Evolutionary conservation across 2,888 invertebrate genomes (phyloP).

Genomic region (Neria commutata): DNA sequence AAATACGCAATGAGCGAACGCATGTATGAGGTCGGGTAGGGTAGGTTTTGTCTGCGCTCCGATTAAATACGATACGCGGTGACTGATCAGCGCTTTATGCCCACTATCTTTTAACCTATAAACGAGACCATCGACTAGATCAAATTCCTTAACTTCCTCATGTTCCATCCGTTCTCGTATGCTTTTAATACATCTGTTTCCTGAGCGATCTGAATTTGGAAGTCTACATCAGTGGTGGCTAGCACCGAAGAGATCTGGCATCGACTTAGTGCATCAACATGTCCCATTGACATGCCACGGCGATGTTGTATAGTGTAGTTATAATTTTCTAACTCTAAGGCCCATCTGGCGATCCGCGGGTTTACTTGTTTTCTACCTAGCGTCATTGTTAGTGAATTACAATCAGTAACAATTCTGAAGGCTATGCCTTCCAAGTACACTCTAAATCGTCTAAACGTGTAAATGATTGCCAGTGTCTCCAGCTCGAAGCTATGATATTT

Average conservation of each 20-base stretch:
- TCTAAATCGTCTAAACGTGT: slow-evolving; percentile 12
- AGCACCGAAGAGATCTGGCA: slow-evolving; percentile 6
- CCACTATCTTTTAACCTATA: slow-evolving; percentile 1
- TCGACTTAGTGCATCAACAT: slow-evolving; percentile 21
- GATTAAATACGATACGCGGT: no score
- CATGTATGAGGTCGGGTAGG: no score
- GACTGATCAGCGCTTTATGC: not conserved
- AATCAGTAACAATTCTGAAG: slow-evolving; percentile 24
- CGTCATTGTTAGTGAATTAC: slow-evolving; percentile 22
- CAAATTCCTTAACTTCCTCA: slow-evolving; percentile 5
- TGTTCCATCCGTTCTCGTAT: slow-evolving; percentile 1
- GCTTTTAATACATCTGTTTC: slow-evolving; percentile 2
- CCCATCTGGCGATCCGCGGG: slow-evolving; percentile 18
- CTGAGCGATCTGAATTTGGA: slow-evolving; percentile 24
- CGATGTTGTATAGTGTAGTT: slow-evolving; percentile 23
- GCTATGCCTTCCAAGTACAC: slow-evolving; percentile 23
- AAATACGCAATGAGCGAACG: no score
- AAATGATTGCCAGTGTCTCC: slow-evolving; percentile 37
- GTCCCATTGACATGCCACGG: slow-evolving; percentile 11
- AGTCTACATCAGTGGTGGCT: slow-evolving; percentile 8
- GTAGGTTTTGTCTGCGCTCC: no score
- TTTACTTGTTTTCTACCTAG: slow-evolving; percentile 41
- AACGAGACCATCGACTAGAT: slow-evolving; percentile 13
- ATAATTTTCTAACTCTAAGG: slow-evolving; percentile 14
- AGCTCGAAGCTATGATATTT: slow-evolving; percentile 49